Base-by-base conservation (phyloP, 2,113 vertebrate species). In the Zapus hudsonius region DNA sequence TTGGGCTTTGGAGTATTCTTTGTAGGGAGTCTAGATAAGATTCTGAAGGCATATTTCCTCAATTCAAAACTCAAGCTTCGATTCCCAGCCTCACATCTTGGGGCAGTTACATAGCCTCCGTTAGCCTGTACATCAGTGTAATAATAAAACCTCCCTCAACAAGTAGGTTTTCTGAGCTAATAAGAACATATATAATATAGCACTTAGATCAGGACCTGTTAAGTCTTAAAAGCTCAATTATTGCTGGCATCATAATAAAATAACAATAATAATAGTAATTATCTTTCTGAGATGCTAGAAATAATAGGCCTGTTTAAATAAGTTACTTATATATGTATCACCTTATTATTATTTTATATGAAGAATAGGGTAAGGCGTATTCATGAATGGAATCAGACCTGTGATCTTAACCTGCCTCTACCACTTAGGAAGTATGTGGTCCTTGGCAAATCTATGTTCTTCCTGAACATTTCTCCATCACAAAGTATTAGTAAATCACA, bases 381-480 rank as follows among this genome's bases (percentile, higher is more conserved):
- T 44, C 6, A 20, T 63, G 42, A 36, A n/a, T 83, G 38, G 66
- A 82, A 27, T 55, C 52, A 86, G 36, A 79, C 63, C 42, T 81
- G 33, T 19, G 40, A 61, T 55, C 81, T 36, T 38, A 47, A 70
- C 16, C 75, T 79, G 66, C n/a, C 61, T 75, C 36, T 57, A 78
- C 2, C 27, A 31, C 44, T 67, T 64, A 79, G 47, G 27, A 70
- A 59, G 13, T 73, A 38, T 27, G 55, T 87, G 40, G 31, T 47
- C 33, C 64, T 47, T 33, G 52, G 47, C 15, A 89, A 84, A 67
- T 87, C 27, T 44, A 40, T 91, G 59, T 47, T 70, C 63, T 17
- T 84, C 25, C 82, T 52, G 36, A 85, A 27, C 27, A 44, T 63
- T 93, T 93, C 84, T 90, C 25, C 31, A 63, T 88, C 57, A 64